Percentiles rank a stretch among this genome's conserved stretches.
These are phyloP conservation scores for Zaprionus inermis DNA, from an alignment of 1,140 invertebrate genomes.

Conservation along the genomic window DNA sequence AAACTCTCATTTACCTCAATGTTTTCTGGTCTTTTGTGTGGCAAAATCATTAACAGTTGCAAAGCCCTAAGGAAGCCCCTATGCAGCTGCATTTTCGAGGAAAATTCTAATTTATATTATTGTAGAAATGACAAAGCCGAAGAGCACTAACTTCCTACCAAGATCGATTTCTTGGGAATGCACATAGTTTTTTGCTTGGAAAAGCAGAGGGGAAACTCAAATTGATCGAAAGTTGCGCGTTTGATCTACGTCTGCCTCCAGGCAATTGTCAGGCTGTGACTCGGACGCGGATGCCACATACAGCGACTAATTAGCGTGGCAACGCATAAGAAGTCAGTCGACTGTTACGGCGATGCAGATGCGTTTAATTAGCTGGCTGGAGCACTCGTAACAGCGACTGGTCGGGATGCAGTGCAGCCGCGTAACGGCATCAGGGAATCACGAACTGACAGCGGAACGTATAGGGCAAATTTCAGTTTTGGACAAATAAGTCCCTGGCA, in stretches of 20 bases:
- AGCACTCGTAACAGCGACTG: neutral
- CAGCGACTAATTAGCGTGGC: constrained; percentile 65
- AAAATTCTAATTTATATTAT: neutral
- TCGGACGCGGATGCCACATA: constrained; percentile 25
- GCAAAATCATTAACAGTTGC: constrained; percentile 5
- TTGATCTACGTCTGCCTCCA: constrained; percentile 62
- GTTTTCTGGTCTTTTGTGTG: constrained; percentile 6
- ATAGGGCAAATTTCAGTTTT: neutral
- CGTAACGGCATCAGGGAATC: neutral
- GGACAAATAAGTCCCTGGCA: neutral
- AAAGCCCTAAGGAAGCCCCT: neutral
- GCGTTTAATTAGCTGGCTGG: constrained; percentile 66
- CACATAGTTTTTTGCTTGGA: neutral
- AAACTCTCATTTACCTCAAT: neutral
- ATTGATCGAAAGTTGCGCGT: constrained; percentile 44
- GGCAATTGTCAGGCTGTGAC: constrained; percentile 55
- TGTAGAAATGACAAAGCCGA: neutral
- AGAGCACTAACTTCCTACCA: neutral
- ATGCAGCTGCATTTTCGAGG: neutral
- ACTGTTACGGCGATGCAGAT: constrained; percentile 48
- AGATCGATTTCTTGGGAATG: neutral
- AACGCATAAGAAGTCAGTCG: constrained; percentile 16
- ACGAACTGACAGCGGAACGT: neutral
- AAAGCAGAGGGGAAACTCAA: neutral
- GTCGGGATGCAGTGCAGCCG: neutral